These are phyloP conservation scores for Chloropsis hardwickii DNA, from an alignment of 2,113 vertebrate genomes.

Conservation along the genomic window DNA sequence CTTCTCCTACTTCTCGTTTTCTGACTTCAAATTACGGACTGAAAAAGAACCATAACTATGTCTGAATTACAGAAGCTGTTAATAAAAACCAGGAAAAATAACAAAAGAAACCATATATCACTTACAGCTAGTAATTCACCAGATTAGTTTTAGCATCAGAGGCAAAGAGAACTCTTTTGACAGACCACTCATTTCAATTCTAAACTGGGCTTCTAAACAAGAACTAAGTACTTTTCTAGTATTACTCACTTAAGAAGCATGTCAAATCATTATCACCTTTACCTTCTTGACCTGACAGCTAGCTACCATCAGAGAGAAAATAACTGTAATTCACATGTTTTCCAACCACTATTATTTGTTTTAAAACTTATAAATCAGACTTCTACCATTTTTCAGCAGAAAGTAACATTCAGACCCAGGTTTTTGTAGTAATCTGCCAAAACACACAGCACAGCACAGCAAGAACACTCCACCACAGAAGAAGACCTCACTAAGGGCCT, in stretches of 20 bases:
- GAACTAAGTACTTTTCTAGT: neutral
- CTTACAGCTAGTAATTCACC: neutral
- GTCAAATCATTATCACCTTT: neutral
- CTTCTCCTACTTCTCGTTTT: neutral
- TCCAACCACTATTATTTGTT: neutral
- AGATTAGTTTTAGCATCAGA: neutral
- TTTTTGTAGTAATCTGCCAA: neutral
- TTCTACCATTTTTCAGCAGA: neutral
- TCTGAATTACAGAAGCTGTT: neutral
- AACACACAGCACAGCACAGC: neutral
- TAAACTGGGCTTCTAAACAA: neutral
- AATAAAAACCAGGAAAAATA: neutral
- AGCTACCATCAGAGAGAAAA: neutral
- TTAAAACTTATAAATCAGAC: neutral
- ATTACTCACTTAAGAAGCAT: neutral
- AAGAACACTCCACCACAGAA: neutral
- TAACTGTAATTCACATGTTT: neutral
- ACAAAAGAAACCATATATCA: neutral
- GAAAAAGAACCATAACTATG: neutral
- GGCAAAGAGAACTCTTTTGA: neutral
- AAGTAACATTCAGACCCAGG: neutral
- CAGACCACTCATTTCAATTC: neutral
- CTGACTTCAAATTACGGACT: neutral
- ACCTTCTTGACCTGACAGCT: neutral
- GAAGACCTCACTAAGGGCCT: neutral